Evolutionary conservation across 2,797 vertebrate species (phyloP).

Genomic region (Morelia viridis): DNA sequence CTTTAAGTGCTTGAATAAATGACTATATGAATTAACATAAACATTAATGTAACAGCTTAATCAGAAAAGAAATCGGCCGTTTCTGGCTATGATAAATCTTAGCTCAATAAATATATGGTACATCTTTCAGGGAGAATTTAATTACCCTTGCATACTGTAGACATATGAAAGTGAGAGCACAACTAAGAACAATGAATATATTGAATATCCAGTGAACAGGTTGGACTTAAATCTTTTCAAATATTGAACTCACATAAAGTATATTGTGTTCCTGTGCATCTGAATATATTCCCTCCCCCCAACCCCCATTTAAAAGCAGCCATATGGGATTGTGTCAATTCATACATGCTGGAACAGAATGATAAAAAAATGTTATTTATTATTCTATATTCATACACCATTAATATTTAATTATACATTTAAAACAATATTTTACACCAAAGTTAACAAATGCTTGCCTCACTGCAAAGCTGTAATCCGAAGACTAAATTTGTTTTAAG

Average conservation of each 20-base stretch:
- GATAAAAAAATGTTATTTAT: neutral
- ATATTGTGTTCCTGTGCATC: neutral
- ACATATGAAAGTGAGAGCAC: too few relatives aligned
- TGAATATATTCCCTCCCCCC: neutral
- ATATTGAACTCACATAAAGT: neutral
- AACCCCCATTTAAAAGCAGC: neutral
- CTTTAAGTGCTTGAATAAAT: neutral
- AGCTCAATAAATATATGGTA: neutral
- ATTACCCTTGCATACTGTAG: neutral
- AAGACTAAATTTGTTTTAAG: neutral
- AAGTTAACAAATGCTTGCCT: neutral
- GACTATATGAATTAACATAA: neutral
- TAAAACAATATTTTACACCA: slow-evolving; percentile 15
- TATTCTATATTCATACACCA: neutral
- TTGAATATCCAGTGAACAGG: neutral
- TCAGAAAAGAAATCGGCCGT: neutral
- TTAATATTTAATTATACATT: neutral
- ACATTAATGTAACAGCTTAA: neutral
- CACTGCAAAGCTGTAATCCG: neutral
- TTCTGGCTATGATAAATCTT: neutral
- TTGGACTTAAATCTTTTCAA: neutral
- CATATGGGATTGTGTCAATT: slow-evolving; percentile 17
- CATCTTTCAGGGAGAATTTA: neutral
- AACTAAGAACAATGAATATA: neutral
- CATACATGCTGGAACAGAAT: neutral